Percentiles rank a stretch among this genome's conserved stretches.
Evolutionary conservation across 1,140 invertebrate genomes (phyloP).

Genomic region (Caenorhabditis tropicalis): DNA sequence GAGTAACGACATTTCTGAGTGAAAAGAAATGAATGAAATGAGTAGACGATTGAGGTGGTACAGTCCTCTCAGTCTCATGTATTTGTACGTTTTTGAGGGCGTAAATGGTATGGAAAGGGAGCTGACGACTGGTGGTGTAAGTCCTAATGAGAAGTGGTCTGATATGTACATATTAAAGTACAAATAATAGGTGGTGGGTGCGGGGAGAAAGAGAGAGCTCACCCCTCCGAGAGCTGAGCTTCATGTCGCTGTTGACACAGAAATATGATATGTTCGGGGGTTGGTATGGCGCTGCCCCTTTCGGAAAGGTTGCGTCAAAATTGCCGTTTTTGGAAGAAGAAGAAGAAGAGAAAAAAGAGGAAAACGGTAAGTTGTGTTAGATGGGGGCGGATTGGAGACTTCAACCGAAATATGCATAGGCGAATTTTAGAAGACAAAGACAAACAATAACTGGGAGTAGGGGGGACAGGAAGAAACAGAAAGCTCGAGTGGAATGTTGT

Average conservation of each 20-base stretch:
- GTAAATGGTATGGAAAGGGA: slow-evolving; percentile 17
- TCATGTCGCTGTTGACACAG: slow-evolving; percentile 41
- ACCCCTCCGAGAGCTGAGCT: slow-evolving; percentile 28
- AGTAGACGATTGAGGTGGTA: neutral
- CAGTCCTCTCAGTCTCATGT: neutral
- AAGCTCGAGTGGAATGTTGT: slow-evolving; percentile 43
- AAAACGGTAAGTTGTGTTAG: neutral
- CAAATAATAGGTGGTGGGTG: slow-evolving; percentile 32
- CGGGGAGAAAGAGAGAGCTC: slow-evolving; percentile 6
- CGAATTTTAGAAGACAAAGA: slow-evolving; percentile 2
- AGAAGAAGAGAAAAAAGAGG: neutral
- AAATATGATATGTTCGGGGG: slow-evolving; percentile 38
- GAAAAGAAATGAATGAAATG: slow-evolving; percentile 13
- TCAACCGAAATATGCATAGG: neutral
- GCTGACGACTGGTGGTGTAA: slow-evolving; percentile 30
- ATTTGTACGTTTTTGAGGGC: slow-evolving; percentile 19
- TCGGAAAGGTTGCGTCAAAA: slow-evolving; percentile 8
- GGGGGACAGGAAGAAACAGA: neutral
- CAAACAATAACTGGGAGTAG: slow-evolving; percentile 23
- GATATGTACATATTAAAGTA: slow-evolving; percentile 44
- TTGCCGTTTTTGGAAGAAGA: slow-evolving; percentile 7
- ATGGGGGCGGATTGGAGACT: neutral
- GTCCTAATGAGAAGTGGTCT: slow-evolving; percentile 44
- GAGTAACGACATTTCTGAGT: neutral
- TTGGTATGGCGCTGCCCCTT: slow-evolving; percentile 18